These are phyloP conservation scores for Melipona beecheii DNA, from an alignment of 2,888 invertebrate genomes.

Conservation along the genomic window DNA sequence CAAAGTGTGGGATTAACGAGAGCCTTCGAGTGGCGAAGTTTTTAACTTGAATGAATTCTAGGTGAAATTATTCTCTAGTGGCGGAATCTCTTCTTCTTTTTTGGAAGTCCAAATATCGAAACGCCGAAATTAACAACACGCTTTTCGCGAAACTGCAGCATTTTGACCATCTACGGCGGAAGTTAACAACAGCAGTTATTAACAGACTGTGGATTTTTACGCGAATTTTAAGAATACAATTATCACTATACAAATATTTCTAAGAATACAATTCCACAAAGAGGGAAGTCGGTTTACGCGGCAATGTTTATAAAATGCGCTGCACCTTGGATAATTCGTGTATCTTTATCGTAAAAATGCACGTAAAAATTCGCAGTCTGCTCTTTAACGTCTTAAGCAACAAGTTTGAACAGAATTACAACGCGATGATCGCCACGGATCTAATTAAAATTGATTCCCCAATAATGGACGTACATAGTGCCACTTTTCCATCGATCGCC, in stretches of 20 bases:
- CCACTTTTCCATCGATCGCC: background rate
- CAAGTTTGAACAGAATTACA: too few species aligned
- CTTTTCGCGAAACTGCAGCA: background rate
- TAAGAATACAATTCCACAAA: too few species aligned
- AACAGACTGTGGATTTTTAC: too few species aligned
- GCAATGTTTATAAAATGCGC: too few species aligned
- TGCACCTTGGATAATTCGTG: too few species aligned
- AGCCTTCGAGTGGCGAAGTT: background rate
- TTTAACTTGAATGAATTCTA: background rate
- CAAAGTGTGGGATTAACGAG: background rate
- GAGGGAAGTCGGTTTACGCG: too few species aligned
- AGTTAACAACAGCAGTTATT: background rate
- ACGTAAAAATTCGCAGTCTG: too few species aligned
- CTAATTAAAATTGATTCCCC: background rate
- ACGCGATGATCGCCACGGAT: too few species aligned
- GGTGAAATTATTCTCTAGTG: background rate
- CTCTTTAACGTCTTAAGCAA: too few species aligned
- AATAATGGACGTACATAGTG: background rate
- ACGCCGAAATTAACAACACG: background rate
- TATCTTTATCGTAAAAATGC: too few species aligned
- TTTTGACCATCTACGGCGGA: background rate
- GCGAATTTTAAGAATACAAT: too few species aligned
- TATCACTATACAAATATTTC: too few species aligned
- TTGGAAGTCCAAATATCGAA: background rate
- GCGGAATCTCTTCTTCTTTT: background rate